phyloP scores from a whole-genome alignment of 2,888 invertebrate species.

The Polydesmus complanatus region DNA sequence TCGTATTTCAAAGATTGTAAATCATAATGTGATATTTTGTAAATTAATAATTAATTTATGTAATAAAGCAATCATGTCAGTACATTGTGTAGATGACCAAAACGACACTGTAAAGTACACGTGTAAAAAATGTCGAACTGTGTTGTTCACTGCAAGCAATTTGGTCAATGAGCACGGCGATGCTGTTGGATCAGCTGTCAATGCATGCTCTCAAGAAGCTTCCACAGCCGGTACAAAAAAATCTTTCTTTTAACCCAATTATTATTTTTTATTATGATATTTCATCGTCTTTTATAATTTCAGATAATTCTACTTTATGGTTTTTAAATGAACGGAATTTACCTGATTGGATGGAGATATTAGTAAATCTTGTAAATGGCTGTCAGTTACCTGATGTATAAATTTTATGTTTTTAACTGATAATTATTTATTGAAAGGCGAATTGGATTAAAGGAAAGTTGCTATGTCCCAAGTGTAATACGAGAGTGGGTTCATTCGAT shows the following conservation, averaged over 20 bases:
- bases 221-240: no score
- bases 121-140: slow-evolving; percentile 20
- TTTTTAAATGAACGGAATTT: slow-evolving; percentile 19
- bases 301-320: slow-evolving; percentile 12
- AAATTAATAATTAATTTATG: no score
- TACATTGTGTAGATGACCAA: no score
- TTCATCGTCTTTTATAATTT: no score
- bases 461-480: slow-evolving; percentile 20
- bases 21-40: no score
- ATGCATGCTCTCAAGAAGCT: no score
- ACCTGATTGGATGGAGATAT: slow-evolving; percentile 18
- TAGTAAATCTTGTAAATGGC: slow-evolving; percentile 15
- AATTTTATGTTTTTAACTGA: background rate
- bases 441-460: slow-evolving; percentile 23
- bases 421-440: background rate
- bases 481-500: slow-evolving; percentile 21
- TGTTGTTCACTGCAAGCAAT: slow-evolving; percentile 16
- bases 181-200: background rate
- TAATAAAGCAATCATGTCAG: no score
- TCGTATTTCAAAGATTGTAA: no score
- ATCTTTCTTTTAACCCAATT: no score
- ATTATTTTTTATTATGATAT: no score
- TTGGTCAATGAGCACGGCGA: slow-evolving; percentile 16
- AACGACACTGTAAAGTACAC: no score
- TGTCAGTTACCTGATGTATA: background rate